Evolutionary conservation across 2,113 vertebrate genomes (phyloP).

Genomic region (Calyptommatus sinebrachiatus): DNA sequence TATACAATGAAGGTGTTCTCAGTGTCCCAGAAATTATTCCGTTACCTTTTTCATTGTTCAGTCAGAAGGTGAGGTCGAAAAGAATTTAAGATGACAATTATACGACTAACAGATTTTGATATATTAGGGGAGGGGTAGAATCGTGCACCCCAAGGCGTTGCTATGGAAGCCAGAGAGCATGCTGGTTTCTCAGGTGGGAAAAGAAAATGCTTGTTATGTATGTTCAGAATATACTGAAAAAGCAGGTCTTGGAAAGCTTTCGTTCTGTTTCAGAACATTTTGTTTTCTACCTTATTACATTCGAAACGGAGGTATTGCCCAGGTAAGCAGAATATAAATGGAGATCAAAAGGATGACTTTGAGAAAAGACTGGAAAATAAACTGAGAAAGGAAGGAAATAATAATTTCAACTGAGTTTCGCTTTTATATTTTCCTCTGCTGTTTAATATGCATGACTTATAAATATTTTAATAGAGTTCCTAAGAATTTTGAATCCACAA

Average conservation of each 20-base stretch:
- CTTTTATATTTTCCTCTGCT: slow-evolving; percentile 30
- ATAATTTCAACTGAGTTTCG: slow-evolving; percentile 15
- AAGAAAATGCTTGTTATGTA: background rate
- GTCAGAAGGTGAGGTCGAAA: background rate
- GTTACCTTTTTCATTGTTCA: slow-evolving; percentile 1
- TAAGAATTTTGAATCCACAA: slow-evolving; percentile 31
- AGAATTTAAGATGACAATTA: background rate
- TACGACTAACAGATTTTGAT: background rate
- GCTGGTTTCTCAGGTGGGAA: slow-evolving; percentile 7
- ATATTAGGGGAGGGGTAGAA: background rate
- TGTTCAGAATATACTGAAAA: slow-evolving; percentile 11
- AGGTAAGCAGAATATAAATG: slow-evolving; percentile 2
- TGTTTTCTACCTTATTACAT: background rate
- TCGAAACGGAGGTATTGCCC: slow-evolving; percentile 11
- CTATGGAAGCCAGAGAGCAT: slow-evolving; percentile 6
- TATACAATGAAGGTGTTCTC: no score
- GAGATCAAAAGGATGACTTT: background rate
- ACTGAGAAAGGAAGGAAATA: slow-evolving; percentile 29
- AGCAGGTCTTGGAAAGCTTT: background rate
- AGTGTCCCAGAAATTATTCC: slow-evolving; percentile 30
- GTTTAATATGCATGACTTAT: slow-evolving; percentile 30
- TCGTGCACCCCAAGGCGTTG: background rate
- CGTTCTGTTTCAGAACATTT: slow-evolving; percentile 26
- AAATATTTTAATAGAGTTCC: slow-evolving; percentile 43
- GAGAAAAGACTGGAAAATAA: slow-evolving; percentile 24